A percentile compares a stretch with the other conserved stretches of the same genome.
Conservation (phyloP, 2,113 vertebrate genomes). For the Petrocephalus zakoni region DNA sequence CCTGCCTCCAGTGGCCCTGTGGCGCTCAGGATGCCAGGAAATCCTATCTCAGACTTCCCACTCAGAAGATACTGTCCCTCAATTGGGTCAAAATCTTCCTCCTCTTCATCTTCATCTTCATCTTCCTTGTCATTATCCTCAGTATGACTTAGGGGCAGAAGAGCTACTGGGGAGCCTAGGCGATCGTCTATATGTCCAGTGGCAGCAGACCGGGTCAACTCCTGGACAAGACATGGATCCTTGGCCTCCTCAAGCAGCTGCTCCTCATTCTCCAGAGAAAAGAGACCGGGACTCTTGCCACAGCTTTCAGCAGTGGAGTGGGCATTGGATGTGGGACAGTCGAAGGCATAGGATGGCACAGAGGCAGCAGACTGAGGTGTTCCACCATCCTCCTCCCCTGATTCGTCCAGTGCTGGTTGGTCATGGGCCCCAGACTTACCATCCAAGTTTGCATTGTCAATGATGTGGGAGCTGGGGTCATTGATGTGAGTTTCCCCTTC, state of each 20-base stretch:
- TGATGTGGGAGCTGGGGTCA: slow-evolving; percentile 25
- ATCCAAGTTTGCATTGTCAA: slow-evolving; percentile 32
- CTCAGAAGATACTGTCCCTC: slow-evolving; percentile 57
- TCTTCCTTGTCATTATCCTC: neutral
- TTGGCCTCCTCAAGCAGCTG: slow-evolving; percentile 57
- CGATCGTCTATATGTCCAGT: slow-evolving; percentile 2
- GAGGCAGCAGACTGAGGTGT: slow-evolving; percentile 63
- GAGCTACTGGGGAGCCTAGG: neutral
- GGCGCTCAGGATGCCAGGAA: slow-evolving; percentile 19
- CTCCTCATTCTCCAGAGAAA: slow-evolving; percentile 62
- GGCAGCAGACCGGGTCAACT: slow-evolving; percentile 31
- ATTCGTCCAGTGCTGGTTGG: slow-evolving; percentile 49
- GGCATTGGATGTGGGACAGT: slow-evolving; percentile 55
- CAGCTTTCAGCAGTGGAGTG: slow-evolving; percentile 65
- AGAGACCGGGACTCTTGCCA: slow-evolving; percentile 64
- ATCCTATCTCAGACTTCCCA: slow-evolving; percentile 33
- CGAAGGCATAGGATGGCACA: slow-evolving; percentile 58
- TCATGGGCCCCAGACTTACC: slow-evolving; percentile 32
- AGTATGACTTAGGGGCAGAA: neutral
- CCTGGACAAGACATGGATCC: slow-evolving; percentile 39
- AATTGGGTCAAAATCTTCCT: neutral
- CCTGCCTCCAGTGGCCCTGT: slow-evolving; percentile 10
- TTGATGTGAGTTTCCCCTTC: slow-evolving; percentile 63
- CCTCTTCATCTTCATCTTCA: neutral
- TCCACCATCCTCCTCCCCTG: slow-evolving; percentile 28